A percentile compares a stretch with the other conserved stretches of the same genome.
These are phyloP conservation scores for Cyanoramphus novaezelandiae DNA, from an alignment of 2,113 vertebrate species.

Conservation along the genomic window DNA sequence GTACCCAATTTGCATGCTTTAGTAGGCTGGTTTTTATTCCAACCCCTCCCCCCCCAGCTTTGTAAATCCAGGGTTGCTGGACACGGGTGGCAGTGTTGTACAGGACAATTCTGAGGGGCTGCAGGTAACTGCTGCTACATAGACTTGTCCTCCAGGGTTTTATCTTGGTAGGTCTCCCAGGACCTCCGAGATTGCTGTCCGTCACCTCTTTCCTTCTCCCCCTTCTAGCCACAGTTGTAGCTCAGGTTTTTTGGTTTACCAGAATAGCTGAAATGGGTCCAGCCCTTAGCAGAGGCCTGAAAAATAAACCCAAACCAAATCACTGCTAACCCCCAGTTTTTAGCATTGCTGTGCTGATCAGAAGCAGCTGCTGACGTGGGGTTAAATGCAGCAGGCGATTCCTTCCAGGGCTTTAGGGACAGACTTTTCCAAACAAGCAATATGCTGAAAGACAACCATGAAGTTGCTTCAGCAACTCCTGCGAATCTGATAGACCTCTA, in stretches of 20 bases:
- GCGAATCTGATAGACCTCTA: neutral
- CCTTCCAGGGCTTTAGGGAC: neutral
- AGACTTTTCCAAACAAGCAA: neutral
- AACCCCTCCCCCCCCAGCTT: neutral
- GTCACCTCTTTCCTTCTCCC: neutral
- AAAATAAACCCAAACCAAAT: neutral
- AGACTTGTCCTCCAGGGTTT: neutral
- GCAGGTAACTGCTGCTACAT: neutral
- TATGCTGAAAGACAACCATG: neutral
- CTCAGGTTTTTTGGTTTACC: neutral
- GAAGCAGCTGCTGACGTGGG: neutral
- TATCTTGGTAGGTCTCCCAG: neutral
- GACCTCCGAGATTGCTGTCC: neutral
- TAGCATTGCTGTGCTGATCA: neutral
- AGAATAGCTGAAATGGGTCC: neutral
- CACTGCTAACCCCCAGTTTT: neutral
- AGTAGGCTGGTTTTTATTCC: neutral
- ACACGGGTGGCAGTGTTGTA: neutral
- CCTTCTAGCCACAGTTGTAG: neutral
- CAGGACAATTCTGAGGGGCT: neutral
- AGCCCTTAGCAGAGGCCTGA: neutral
- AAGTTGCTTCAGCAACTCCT: neutral
- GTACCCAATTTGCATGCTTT: neutral
- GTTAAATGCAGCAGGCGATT: neutral
- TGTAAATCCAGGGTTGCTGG: neutral